Percentiles rank a stretch among this genome's conserved stretches.
Conservation (phyloP, 2,888 invertebrate species). For the Biston betularia region DNA sequence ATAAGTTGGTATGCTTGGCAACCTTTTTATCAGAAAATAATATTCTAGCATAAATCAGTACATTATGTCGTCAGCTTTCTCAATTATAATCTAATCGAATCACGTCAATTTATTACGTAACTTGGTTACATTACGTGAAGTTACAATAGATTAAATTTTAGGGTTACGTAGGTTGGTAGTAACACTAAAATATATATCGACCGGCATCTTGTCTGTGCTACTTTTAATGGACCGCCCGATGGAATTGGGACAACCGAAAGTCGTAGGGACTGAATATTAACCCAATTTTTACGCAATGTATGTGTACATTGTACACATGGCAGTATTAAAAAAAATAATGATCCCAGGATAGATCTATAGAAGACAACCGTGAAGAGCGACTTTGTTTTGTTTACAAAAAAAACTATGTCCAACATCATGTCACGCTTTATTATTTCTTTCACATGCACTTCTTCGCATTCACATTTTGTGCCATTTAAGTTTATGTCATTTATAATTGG, state of each 20-base stretch:
- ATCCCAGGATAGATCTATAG: too few relatives aligned
- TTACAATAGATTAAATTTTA: neutral
- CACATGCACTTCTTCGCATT: neutral
- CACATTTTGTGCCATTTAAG: slow-evolving; percentile 17
- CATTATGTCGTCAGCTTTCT: neutral
- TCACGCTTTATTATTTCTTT: slow-evolving; percentile 3
- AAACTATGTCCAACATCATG: neutral
- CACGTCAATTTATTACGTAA: slow-evolving; percentile 13
- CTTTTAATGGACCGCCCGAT: too few relatives aligned
- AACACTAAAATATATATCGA: too few relatives aligned
- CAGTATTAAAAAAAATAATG: too few relatives aligned
- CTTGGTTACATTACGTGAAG: neutral
- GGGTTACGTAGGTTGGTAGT: too few relatives aligned
- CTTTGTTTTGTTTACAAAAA: neutral
- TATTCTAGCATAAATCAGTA: neutral
- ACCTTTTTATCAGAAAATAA: slow-evolving; percentile 3
- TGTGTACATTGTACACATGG: too few relatives aligned
- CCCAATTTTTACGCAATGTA: too few relatives aligned
- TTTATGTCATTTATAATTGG: slow-evolving; percentile 9
- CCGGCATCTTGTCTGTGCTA: too few relatives aligned
- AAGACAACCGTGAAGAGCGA: neutral
- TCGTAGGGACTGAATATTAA: too few relatives aligned
- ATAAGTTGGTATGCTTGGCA: neutral
- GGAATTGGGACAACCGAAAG: too few relatives aligned
- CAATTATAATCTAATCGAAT: slow-evolving; percentile 9